Evolutionary conservation across 2,888 invertebrate genomes (phyloP).

Genomic region (Hartigia nigra): DNA sequence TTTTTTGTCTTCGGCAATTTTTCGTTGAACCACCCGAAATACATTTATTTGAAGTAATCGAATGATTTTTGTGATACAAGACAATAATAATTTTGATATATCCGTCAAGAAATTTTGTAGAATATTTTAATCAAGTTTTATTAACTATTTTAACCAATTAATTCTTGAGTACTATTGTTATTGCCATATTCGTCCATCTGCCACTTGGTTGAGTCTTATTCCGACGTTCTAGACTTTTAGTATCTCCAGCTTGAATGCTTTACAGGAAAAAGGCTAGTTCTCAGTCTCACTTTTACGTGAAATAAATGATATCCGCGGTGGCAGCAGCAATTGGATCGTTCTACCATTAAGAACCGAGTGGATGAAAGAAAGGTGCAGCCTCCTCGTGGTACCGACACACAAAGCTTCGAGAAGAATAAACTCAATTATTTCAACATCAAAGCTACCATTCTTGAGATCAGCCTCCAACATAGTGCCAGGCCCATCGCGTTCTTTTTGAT

Average conservation of each 20-base stretch:
- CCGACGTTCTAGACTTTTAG: not conserved
- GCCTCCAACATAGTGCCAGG: slow-evolving; percentile 32
- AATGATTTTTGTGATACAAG: too few relatives aligned
- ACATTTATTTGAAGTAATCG: too few relatives aligned
- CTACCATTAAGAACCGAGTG: not conserved
- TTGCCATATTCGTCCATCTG: not conserved
- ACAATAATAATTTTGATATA: too few relatives aligned
- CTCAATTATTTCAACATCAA: slow-evolving; percentile 54
- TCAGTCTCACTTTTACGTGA: not conserved
- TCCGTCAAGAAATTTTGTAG: not conserved
- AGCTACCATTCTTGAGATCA: slow-evolving; percentile 42
- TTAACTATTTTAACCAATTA: not conserved
- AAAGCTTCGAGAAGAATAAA: slow-evolving; percentile 39
- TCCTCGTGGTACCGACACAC: not conserved
- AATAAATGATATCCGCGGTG: not conserved
- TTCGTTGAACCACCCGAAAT: too few relatives aligned
- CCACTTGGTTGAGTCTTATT: not conserved
- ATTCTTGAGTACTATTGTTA: not conserved
- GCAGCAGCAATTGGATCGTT: not conserved
- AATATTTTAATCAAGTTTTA: not conserved
- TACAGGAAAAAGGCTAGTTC: not conserved
- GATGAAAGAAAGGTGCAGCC: not conserved
- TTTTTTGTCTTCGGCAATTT: too few relatives aligned
- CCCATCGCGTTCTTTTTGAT: slow-evolving; percentile 20
- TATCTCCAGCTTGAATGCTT: not conserved